Conservation (phyloP, 2,888 invertebrate genomes). For the Lypha dubia region DNA sequence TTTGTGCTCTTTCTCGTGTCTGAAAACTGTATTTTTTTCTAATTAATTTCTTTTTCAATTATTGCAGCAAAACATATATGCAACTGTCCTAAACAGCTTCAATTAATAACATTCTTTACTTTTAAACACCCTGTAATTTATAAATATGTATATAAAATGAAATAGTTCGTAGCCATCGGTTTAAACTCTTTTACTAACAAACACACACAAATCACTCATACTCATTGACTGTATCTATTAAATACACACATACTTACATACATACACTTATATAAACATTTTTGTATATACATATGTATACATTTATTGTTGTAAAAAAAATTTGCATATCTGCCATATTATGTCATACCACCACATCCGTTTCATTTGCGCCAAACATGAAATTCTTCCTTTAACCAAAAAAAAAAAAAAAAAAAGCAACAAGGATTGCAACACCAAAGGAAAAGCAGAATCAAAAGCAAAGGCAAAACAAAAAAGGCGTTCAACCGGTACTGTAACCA, state of each 20-base stretch:
- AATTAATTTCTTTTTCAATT: conserved; percentile 47
- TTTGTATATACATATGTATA: not conserved
- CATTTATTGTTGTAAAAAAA: conserved; percentile 34
- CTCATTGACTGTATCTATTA: conserved; percentile 22
- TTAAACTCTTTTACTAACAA: conserved; percentile 32
- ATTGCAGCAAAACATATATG: conserved; percentile 1
- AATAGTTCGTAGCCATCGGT: conserved; percentile 54
- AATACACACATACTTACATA: conserved; percentile 45
- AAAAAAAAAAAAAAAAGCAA: no score
- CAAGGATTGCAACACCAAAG: conserved; percentile 7
- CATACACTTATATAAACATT: no score
- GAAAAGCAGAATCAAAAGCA: not conserved
- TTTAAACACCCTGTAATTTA: conserved; percentile 69
- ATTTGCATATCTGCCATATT: conserved; percentile 74
- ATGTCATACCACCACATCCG: conserved; percentile 75
- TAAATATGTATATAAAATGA: conserved; percentile 48
- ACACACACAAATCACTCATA: conserved; percentile 36
- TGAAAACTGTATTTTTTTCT: not conserved
- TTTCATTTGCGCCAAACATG: conserved; percentile 78
- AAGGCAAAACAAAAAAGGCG: conserved; percentile 48
- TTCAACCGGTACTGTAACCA: conserved; percentile 70
- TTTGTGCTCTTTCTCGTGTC: not conserved
- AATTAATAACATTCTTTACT: conserved; percentile 55
- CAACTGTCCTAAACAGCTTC: conserved; percentile 11
- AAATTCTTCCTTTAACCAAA: conserved; percentile 71